phyloP scores from a whole-genome alignment of 2,113 vertebrate genomes.

The Trochalopteron elliotii region DNA sequence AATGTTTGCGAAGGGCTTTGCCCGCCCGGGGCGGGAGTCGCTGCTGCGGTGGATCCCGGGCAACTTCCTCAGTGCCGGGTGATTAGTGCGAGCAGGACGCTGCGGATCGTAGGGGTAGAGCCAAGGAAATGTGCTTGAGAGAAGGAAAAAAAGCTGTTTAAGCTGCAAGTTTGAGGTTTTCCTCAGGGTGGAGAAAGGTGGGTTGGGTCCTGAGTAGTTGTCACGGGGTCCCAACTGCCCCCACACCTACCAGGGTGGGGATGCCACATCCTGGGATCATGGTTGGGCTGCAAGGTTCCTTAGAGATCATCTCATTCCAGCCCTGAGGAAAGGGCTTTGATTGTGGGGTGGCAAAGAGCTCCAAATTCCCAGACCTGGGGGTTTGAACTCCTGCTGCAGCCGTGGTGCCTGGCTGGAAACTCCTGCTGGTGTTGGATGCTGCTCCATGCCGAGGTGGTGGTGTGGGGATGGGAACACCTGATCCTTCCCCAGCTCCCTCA shows the following conservation, averaged over 20 bases:
- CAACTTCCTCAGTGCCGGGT: background rate
- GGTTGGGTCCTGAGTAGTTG: background rate
- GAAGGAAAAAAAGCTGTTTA: background rate
- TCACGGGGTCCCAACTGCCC: accelerated
- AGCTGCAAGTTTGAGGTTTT: background rate
- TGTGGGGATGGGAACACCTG: accelerated
- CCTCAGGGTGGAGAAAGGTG: background rate
- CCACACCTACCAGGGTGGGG: accelerated
- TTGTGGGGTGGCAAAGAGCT: background rate
- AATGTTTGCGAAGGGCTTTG: background rate
- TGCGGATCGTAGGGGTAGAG: accelerated
- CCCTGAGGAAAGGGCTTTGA: background rate
- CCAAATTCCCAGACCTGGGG: background rate
- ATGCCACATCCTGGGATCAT: background rate
- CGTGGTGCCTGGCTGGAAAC: background rate
- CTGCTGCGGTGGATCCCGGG: background rate
- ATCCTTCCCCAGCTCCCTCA: background rate
- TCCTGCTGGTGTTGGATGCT: accelerated
- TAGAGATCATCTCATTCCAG: background rate
- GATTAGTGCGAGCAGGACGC: background rate
- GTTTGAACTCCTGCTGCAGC: background rate
- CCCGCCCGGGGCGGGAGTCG: background rate
- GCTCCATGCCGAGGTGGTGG: background rate
- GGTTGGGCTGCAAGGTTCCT: background rate
- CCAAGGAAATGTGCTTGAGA: background rate